These are phyloP conservation scores for Riptortus pedestris DNA, from an alignment of 1,140 invertebrate species.

Conservation along the genomic window DNA sequence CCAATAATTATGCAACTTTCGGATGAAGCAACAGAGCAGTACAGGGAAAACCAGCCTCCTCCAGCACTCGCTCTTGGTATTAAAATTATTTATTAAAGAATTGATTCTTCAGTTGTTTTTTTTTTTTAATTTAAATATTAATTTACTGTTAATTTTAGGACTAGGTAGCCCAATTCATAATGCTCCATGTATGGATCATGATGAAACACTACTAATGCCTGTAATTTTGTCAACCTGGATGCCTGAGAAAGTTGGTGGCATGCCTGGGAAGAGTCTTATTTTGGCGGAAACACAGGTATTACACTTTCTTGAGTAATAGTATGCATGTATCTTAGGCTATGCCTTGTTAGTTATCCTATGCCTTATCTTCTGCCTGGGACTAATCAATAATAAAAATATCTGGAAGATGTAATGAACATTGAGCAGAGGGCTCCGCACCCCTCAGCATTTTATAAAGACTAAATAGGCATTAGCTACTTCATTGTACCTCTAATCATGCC, in stretches of 20 bases:
- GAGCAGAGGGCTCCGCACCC: too few relatives aligned
- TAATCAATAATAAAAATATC: too few relatives aligned
- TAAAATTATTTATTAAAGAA: too few relatives aligned
- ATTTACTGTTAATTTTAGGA: conserved; percentile 12
- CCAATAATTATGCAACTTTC: conserved; percentile 76
- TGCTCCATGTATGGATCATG: conserved; percentile 68
- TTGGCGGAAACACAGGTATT: conserved; percentile 78
- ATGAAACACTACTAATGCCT: conserved; percentile 67
- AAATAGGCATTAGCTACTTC: too few relatives aligned
- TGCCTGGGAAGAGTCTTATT: conserved; percentile 67
- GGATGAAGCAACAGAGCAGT: conserved; percentile 45
- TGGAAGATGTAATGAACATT: too few relatives aligned
- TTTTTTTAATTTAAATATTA: not conserved
- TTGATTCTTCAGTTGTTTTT: not conserved
- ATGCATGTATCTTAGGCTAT: too few relatives aligned
- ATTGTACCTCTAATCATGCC: too few relatives aligned
- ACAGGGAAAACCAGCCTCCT: conserved; percentile 21
- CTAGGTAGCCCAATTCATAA: conserved; percentile 27
- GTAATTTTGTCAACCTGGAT: conserved; percentile 76
- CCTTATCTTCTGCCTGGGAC: too few relatives aligned
- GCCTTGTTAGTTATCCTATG: too few relatives aligned
- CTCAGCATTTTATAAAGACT: too few relatives aligned
- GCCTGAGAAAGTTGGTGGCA: conserved; percentile 69
- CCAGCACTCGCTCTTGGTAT: conserved; percentile 29
- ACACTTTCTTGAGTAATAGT: too few relatives aligned